phyloP scores from a whole-genome alignment of 2,113 vertebrate species.

The Columba janthina region DNA sequence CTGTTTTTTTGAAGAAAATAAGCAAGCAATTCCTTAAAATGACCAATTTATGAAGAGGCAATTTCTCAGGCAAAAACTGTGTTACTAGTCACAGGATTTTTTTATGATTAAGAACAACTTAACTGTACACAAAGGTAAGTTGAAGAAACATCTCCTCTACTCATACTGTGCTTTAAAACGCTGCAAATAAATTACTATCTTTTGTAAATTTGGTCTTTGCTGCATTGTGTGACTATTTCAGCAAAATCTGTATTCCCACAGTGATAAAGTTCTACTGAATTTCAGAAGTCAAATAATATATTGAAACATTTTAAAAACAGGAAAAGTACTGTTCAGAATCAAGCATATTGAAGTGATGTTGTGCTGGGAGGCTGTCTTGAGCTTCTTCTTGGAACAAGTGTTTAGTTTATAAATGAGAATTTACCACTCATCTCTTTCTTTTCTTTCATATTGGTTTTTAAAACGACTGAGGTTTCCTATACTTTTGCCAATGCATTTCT shows the following conservation, averaged over 20 bases:
- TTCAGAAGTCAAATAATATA: neutral
- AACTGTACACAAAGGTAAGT: neutral
- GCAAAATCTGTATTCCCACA: neutral
- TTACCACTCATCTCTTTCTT: neutral
- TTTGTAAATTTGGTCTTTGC: neutral
- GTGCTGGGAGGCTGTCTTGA: neutral
- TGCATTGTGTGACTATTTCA: neutral
- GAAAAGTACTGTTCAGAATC: neutral
- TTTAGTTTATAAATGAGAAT: slow-evolving; percentile 6
- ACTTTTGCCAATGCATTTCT: neutral
- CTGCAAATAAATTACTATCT: neutral
- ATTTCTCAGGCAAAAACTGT: neutral
- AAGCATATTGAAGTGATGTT: neutral
- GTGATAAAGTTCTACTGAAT: neutral
- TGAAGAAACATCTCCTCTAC: neutral
- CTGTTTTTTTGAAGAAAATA: neutral
- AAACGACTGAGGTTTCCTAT: slow-evolving; percentile 10
- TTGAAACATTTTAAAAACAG: neutral
- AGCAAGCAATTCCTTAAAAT: neutral
- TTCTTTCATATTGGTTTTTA: slow-evolving; percentile 7
- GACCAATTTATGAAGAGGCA: neutral
- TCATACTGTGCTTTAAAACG: neutral
- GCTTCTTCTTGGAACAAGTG: neutral
- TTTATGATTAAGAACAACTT: neutral
- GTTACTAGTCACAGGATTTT: neutral